Evolutionary conservation across 2,113 vertebrate genomes (phyloP).

Genomic region (Marcusenius ussheri): DNA sequence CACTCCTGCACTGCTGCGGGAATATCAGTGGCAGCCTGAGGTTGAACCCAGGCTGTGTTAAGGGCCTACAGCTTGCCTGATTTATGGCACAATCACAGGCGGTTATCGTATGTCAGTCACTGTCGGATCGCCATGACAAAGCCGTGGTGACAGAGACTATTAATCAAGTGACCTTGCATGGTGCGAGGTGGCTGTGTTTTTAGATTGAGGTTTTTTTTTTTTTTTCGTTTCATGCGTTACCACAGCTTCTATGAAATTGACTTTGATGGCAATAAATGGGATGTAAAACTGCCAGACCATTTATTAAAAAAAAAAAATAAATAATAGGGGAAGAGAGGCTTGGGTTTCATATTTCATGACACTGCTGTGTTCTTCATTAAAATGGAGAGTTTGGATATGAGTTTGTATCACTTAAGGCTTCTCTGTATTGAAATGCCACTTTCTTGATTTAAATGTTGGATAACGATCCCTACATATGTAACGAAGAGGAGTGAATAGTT

Average conservation of each 20-base stretch:
- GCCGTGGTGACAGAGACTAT: conserved; percentile 24
- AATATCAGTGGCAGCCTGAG: not conserved
- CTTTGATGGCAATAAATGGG: not conserved
- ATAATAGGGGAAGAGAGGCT: not conserved
- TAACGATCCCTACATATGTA: not conserved
- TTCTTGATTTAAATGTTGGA: not conserved
- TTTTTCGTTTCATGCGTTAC: not conserved
- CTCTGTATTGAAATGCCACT: not conserved
- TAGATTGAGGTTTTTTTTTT: not conserved
- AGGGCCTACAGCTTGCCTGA: conserved; percentile 14
- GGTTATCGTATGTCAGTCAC: conserved; percentile 28
- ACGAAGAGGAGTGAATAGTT: not conserved
- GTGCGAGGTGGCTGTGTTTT: conserved; percentile 16
- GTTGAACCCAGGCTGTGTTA: not conserved
- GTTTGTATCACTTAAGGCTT: not conserved
- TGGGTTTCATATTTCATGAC: not conserved
- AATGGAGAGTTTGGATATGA: not conserved
- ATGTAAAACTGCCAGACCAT: not conserved
- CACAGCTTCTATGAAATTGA: not conserved
- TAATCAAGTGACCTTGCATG: conserved; percentile 25
- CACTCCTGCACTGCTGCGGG: conserved; percentile 16
- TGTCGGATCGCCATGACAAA: conserved; percentile 22
- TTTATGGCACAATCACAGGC: conserved; percentile 20
- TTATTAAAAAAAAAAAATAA: not conserved
- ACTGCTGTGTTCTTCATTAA: not conserved